A percentile compares a stretch with the other conserved stretches of the same genome.
These are phyloP conservation scores for Eudasyphora cyanicolor DNA, from an alignment of 2,888 invertebrate species.

Conservation along the genomic window DNA sequence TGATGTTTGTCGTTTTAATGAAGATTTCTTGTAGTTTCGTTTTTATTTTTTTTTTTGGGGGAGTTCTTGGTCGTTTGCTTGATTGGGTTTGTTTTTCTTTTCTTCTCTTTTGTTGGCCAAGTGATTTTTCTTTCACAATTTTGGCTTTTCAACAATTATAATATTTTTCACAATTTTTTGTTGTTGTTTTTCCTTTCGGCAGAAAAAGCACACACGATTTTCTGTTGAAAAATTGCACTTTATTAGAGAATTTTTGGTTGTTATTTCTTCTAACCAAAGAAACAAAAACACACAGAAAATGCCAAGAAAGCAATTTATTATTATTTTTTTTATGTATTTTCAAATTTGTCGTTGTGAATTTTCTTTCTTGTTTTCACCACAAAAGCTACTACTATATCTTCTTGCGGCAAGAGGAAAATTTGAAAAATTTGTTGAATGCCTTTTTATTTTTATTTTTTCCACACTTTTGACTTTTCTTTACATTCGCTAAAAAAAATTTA, in stretches of 20 bases:
- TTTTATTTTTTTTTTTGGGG: constrained; percentile 42
- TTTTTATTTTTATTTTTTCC: constrained; percentile 32
- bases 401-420: too few species aligned
- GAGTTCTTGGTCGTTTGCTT: not conserved
- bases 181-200: constrained; percentile 24
- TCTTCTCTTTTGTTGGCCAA: too few species aligned
- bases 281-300: not conserved
- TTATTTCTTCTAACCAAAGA: not conserved
- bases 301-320: not conserved
- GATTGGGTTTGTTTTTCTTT: constrained; percentile 24
- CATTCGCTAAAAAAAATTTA: constrained; percentile 61
- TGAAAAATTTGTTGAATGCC: constrained; percentile 27
- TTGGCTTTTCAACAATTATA: constrained; percentile 1
- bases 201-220: constrained; percentile 22
- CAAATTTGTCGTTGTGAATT: constrained; percentile 36
- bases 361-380: constrained; percentile 28
- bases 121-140: constrained; percentile 6
- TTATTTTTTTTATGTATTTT: not conserved
- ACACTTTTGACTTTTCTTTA: constrained; percentile 36
- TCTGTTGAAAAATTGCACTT: constrained; percentile 26
- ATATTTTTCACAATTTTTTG: too few species aligned
- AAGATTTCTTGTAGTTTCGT: constrained; percentile 53
- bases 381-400: not conserved
- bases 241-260: not conserved
- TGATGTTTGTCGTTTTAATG: constrained; percentile 26